These are phyloP conservation scores for Drosophila melanica DNA, from an alignment of 1,140 invertebrate species.

Conservation along the genomic window DNA sequence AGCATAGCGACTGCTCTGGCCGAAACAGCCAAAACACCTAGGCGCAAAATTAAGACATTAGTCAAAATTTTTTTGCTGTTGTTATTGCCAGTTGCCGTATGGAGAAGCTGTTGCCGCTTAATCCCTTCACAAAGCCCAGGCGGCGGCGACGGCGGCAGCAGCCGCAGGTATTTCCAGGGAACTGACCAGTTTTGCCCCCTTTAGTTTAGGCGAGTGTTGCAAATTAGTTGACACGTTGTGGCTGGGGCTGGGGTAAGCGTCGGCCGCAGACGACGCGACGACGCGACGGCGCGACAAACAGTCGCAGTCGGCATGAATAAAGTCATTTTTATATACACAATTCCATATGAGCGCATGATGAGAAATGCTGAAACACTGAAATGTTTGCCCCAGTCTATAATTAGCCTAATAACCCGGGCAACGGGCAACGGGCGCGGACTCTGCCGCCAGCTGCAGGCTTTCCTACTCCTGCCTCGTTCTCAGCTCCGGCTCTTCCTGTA, in stretches of 20 bases:
- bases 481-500: constrained; percentile 33
- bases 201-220: constrained; percentile 67
- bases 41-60: constrained; percentile 81
- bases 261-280: constrained; percentile 40
- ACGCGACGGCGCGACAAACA: constrained; percentile 70
- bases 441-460: constrained; percentile 22
- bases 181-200: constrained; percentile 41
- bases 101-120: constrained; percentile 45
- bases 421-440: constrained; percentile 36
- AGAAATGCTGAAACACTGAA: constrained; percentile 60
- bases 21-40: constrained; percentile 60
- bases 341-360: constrained; percentile 49
- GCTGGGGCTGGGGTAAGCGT: not conserved
- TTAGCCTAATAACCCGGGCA: constrained; percentile 77
- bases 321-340: constrained; percentile 61
- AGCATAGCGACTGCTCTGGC: constrained; percentile 45
- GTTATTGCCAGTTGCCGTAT: constrained; percentile 5
- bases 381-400: constrained; percentile 67
- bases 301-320: constrained; percentile 79
- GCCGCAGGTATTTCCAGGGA: constrained; percentile 79
- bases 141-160: constrained; percentile 43
- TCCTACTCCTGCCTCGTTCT: not conserved
- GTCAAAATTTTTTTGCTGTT: constrained; percentile 54
- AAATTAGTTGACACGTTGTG: constrained; percentile 78
- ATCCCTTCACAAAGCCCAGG: constrained; percentile 56